Conservation (phyloP, 2,888 invertebrate genomes). For the Andricus quercusramuli region DNA sequence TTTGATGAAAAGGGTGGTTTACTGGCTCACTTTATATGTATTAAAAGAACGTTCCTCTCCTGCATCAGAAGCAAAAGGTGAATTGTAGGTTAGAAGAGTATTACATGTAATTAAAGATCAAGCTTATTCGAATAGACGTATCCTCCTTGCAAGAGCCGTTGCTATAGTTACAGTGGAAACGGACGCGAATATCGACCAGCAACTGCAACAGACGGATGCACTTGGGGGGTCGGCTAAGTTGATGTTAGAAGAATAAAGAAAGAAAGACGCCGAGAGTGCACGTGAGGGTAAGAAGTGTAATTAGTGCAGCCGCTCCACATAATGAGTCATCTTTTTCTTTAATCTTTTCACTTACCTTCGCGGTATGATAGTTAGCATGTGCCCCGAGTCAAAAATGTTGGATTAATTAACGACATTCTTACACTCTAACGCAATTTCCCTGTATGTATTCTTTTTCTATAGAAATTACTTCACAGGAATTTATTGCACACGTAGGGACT, state of each 20-base stretch:
- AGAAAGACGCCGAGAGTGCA: slow-evolving; percentile 42
- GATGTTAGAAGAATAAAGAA: slow-evolving; percentile 53
- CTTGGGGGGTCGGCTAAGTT: slow-evolving; percentile 58
- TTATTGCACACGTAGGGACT: not conserved
- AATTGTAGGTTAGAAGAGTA: slow-evolving; percentile 40
- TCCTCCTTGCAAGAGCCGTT: slow-evolving; percentile 63
- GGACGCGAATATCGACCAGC: slow-evolving; percentile 70
- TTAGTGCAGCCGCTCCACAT: slow-evolving; percentile 7
- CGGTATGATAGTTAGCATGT: not conserved
- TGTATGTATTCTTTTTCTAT: not conserved
- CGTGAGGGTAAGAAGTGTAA: slow-evolving; percentile 47
- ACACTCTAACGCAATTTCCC: not conserved
- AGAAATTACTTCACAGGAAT: not conserved
- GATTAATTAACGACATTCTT: not conserved
- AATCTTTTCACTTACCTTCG: slow-evolving; percentile 5
- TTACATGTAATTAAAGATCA: slow-evolving; percentile 63
- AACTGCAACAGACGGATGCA: slow-evolving; percentile 66
- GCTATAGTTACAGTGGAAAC: slow-evolving; percentile 72
- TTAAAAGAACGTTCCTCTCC: slow-evolving; percentile 13
- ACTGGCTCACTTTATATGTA: slow-evolving; percentile 13
- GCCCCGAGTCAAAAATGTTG: not conserved
- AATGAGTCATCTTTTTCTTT: slow-evolving; percentile 35
- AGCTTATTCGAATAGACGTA: slow-evolving; percentile 63
- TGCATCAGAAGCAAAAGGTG: slow-evolving; percentile 1
- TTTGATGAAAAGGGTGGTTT: slow-evolving; percentile 16